Conservation (phyloP, 2,113 vertebrate genomes). For the Syrmaticus mikado region DNA sequence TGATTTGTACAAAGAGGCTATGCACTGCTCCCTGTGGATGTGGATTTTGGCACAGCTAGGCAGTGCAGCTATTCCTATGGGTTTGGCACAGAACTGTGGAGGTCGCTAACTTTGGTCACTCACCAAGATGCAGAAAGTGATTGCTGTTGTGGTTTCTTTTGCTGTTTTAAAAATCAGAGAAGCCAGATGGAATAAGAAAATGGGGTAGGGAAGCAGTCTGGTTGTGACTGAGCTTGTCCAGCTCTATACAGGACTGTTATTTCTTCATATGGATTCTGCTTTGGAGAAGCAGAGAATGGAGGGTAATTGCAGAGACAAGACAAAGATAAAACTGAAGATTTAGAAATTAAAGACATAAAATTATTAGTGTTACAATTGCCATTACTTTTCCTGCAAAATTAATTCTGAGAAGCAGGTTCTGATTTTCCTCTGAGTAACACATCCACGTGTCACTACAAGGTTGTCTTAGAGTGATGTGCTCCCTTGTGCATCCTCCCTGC, state of each 20-base stretch:
- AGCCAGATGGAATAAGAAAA: background rate
- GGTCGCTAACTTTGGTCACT: background rate
- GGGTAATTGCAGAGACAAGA: background rate
- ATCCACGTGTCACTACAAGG: accelerated
- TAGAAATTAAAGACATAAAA: background rate
- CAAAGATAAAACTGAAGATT: background rate
- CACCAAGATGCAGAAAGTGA: background rate
- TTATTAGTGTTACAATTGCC: background rate
- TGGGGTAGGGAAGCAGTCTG: background rate
- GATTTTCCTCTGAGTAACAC: background rate
- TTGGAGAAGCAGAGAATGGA: background rate
- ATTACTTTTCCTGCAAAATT: background rate
- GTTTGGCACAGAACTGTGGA: background rate
- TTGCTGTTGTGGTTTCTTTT: background rate
- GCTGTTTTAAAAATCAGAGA: background rate
- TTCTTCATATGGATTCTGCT: background rate
- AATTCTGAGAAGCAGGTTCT: background rate
- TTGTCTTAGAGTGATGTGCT: background rate
- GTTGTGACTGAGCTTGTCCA: background rate
- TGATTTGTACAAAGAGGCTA: background rate
- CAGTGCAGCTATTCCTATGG: background rate
- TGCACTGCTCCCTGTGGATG: background rate
- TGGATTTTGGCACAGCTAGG: background rate
- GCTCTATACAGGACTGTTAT: background rate
- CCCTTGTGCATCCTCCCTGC: background rate